Evolutionary conservation across 2,888 invertebrate genomes (phyloP).

Genomic region (Sphaeridia pumilis): DNA sequence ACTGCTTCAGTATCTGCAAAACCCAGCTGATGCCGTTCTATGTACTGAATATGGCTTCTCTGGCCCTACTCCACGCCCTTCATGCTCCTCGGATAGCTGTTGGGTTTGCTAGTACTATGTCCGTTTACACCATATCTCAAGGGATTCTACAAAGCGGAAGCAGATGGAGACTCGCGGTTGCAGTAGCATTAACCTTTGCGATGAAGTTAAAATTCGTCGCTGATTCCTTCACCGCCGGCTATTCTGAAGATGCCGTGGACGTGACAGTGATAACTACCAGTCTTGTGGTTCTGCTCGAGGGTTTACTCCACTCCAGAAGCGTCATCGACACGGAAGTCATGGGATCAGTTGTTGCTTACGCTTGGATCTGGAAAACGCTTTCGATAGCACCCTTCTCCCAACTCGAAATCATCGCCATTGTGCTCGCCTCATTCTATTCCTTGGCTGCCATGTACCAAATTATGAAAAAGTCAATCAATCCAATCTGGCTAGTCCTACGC

Average conservation of each 20-base stretch:
- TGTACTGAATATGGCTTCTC: not conserved
- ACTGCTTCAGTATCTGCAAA: not conserved
- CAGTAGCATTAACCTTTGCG: no score
- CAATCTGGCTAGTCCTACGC: not conserved
- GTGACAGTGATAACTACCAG: not conserved
- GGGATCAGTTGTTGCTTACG: not conserved
- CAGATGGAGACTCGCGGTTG: not conserved
- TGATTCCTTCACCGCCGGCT: no score
- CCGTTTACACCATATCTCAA: not conserved
- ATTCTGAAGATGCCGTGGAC: not conserved
- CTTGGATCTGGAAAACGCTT: not conserved
- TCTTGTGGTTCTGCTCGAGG: not conserved
- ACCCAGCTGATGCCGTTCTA: constrained; percentile 1
- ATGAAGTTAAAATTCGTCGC: no score
- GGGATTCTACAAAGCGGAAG: not conserved
- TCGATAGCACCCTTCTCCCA: not conserved
- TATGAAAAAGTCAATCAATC: not conserved
- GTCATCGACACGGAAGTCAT: not conserved
- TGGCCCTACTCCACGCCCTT: not conserved
- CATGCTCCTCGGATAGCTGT: not conserved
- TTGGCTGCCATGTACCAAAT: not conserved
- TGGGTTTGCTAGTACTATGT: not conserved
- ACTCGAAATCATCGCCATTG: not conserved
- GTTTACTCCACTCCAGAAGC: not conserved
- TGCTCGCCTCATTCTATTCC: not conserved